These are phyloP conservation scores for Leucania comma DNA, from an alignment of 2,888 invertebrate genomes.

Conservation along the genomic window DNA sequence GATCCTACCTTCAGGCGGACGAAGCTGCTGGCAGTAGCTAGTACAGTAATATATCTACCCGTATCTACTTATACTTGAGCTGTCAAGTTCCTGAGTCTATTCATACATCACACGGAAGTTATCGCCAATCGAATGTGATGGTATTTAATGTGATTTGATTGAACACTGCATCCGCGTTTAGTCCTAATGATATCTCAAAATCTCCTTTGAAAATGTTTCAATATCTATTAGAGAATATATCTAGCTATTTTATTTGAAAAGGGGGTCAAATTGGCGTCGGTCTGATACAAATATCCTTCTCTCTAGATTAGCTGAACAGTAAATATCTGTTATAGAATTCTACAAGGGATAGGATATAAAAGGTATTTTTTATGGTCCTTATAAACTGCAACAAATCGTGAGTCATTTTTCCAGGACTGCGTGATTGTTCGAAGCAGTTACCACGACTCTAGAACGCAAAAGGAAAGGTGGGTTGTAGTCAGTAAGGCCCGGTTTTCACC, in stretches of 20 bases:
- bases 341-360: no score
- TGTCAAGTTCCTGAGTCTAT: conserved; percentile 56
- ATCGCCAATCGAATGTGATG: conserved; percentile 51
- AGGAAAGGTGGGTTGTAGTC: no score
- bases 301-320: no score
- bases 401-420: no score
- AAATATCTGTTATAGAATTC: no score
- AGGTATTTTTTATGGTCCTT: not conserved
- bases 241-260: not conserved
- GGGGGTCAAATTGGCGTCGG: not conserved
- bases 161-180: conserved; percentile 53
- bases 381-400: not conserved
- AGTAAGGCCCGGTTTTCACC: no score
- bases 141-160: conserved; percentile 57
- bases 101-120: conserved; percentile 61
- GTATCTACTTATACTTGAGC: conserved; percentile 54
- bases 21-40: not conserved
- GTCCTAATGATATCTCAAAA: conserved; percentile 51
- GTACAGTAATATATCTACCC: conserved; percentile 26
- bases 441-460: no score
- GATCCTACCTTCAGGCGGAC: not conserved
- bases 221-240: not conserved
- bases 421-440: no score
- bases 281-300: no score
- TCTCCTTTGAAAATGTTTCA: conserved; percentile 10